Conservation (phyloP, 2,888 invertebrate genomes). For the Amblyjoppa fuscipennis region DNA sequence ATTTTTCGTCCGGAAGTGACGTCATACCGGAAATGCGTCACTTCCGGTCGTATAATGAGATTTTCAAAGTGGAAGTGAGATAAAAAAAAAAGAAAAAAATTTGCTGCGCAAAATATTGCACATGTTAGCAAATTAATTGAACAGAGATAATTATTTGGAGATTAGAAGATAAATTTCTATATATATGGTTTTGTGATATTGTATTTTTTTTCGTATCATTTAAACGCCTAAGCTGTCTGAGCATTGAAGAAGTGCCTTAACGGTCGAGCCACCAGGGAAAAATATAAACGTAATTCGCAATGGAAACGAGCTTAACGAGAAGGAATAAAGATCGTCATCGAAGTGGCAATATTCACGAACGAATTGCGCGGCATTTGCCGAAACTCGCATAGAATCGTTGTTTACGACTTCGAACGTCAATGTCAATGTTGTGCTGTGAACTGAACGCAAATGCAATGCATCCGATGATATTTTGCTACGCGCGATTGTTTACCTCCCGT, state of each 20-base stretch:
- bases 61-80: neutral
- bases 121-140: too few relatives aligned
- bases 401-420: neutral
- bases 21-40: too few relatives aligned
- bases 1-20: too few relatives aligned
- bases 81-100: neutral
- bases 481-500: neutral
- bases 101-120: neutral
- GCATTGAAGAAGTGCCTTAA: neutral
- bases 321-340: conserved; percentile 26
- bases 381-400: conserved; percentile 7
- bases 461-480: neutral
- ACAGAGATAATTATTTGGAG: neutral
- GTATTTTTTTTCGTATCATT: neutral
- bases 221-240: neutral
- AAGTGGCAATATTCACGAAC: neutral
- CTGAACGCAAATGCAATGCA: neutral
- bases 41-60: too few relatives aligned
- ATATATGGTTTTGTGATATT: neutral
- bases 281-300: conserved; percentile 8
- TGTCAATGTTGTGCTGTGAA: neutral
- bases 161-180: neutral
- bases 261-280: conserved; percentile 7
- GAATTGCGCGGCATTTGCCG: conserved; percentile 6
- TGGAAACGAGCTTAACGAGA: conserved; percentile 23